Evolutionary conservation across 2,113 vertebrate species (phyloP), one percentile per base, ranked within the genome.

Genomic region (Chrysemys picta): DNA sequence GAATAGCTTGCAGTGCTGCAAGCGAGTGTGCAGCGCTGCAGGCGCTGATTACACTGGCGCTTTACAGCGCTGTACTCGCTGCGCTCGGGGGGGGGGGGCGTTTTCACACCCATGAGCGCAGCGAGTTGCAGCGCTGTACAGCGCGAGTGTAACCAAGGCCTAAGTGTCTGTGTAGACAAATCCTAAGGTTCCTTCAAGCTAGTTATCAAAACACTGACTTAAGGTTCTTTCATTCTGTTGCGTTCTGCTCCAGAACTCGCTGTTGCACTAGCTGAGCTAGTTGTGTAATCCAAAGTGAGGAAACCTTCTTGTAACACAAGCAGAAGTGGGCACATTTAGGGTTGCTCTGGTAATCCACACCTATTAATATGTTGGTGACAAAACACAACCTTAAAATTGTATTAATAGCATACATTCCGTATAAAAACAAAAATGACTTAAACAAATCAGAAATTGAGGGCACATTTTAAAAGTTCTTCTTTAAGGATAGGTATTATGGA

Each of bases 381-480:
- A n/a, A 10, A 27, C 42, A 42, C 2, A 0, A 4, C 83, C 42
- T 75, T 27, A 53, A 54, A 65, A 22, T 38, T 0, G 1, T 38
- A 38, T 50, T 57, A 17, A 31, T 24, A 82, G 85, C 84, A 38
- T 54, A 57, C 16, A 4, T 1, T 13, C 24, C n/a, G 22, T 24
- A 57, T 57, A 31, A 72, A 72, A 72, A 38, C 19, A 72, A 72
- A 72, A 72, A 65, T 35, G 62, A 65, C 62, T 65, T 35, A 65
- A 65, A 65, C n/a, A 65, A 65, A 16, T 29, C 57, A 62, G 14
- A 65, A 65, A 35, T 17, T n/a, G 14, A 69, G 35, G 17, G 62
- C 31, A 69, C 31, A 35, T 69, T 69, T n/a, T 16, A 72, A 17
- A 72, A 72, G 19, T 22, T 10, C 17, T 42, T 72, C 19, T 69